phyloP scores from a whole-genome alignment of 2,113 vertebrate genomes.

The Gnathonemus longibarbis region DNA sequence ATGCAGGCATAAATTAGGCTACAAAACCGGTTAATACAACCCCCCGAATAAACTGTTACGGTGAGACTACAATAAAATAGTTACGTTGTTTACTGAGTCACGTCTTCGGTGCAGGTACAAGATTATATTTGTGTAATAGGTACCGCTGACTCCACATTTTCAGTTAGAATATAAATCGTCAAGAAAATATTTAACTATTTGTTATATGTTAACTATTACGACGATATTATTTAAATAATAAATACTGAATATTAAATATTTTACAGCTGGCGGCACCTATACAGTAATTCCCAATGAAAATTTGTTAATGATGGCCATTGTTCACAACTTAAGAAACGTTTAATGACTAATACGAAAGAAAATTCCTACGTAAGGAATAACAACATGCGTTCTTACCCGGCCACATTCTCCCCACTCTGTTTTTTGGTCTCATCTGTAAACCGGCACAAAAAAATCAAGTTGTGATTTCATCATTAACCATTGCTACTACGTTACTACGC shows the following conservation, averaged over 20 bases:
- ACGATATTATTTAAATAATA: not conserved
- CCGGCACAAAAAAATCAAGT: not conserved
- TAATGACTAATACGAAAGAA: not conserved
- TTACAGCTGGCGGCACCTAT: not conserved
- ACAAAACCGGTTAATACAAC: no score
- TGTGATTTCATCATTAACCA: not conserved
- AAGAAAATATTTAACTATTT: not conserved
- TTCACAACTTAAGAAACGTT: not conserved
- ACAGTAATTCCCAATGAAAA: not conserved
- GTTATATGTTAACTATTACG: not conserved
- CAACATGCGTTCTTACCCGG: slow-evolving; percentile 8
- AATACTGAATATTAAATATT: not conserved
- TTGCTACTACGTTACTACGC: not conserved
- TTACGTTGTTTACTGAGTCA: not conserved
- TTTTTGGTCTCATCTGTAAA: slow-evolving; percentile 10
- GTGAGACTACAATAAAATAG: not conserved
- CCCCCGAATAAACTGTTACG: not conserved
- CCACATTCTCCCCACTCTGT: not conserved
- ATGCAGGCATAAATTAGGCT: not conserved
- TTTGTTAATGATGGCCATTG: not conserved
- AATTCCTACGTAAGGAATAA: not conserved
- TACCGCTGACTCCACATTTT: not conserved
- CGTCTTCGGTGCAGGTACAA: not conserved
- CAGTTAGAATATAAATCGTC: not conserved
- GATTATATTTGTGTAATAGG: not conserved